Evolutionary conservation across 2,888 invertebrate species (phyloP).

Genomic region (Hecatera dysodea): DNA sequence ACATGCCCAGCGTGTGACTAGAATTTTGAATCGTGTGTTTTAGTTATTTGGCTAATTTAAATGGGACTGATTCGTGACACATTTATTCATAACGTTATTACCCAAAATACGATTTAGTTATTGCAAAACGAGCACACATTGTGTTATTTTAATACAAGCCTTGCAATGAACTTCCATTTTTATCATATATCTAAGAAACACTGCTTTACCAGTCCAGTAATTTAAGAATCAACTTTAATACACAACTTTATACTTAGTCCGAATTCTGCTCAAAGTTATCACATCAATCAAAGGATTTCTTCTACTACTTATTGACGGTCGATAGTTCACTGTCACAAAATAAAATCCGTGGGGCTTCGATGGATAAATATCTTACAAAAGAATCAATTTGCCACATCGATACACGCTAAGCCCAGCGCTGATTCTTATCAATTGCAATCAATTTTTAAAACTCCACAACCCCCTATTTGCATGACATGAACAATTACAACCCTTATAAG

Average conservation of each 20-base stretch:
- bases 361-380: slow-evolving; percentile 1
- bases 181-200: too few species aligned
- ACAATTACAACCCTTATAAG: slow-evolving; percentile 34
- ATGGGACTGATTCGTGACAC: neutral
- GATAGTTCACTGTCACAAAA: neutral
- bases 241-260: too few species aligned
- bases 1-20: slow-evolving; percentile 52
- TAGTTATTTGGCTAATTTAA: slow-evolving; percentile 59
- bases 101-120: neutral
- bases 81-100: slow-evolving; percentile 13
- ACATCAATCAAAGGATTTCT: neutral
- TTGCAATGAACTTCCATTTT: too few species aligned
- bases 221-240: too few species aligned
- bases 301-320: neutral
- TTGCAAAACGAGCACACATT: neutral
- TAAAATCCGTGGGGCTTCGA: neutral
- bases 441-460: slow-evolving; percentile 21
- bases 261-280: neutral
- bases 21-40: slow-evolving; percentile 48
- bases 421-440: slow-evolving; percentile 31
- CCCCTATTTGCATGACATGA: slow-evolving; percentile 25
- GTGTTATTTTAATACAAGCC: too few species aligned
- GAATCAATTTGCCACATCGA: slow-evolving; percentile 21
- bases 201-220: too few species aligned
- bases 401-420: neutral